Conservation (phyloP, 2,113 vertebrate species). For the Oryzias celebensis region DNA sequence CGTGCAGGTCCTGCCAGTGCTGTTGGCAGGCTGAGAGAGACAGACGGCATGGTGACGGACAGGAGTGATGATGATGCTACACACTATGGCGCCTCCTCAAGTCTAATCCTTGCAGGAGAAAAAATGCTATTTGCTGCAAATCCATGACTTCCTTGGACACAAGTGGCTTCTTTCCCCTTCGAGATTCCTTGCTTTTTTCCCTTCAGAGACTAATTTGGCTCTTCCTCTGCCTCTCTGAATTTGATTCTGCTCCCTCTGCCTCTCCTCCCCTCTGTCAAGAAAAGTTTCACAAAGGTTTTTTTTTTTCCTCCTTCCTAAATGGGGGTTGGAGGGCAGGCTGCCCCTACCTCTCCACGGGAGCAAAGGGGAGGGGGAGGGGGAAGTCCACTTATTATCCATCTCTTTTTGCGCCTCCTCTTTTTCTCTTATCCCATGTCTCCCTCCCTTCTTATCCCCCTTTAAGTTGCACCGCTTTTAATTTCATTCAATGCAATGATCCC, state of each 20-base stretch:
- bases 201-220: slow-evolving; percentile 29
- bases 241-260: slow-evolving; percentile 55
- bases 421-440: slow-evolving; percentile 57
- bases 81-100: slow-evolving; percentile 39
- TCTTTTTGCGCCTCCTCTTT: slow-evolving; percentile 69
- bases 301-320: slow-evolving; percentile 2
- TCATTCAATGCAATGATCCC: slow-evolving; percentile 74
- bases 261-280: slow-evolving; percentile 60
- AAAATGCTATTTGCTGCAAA: slow-evolving; percentile 36
- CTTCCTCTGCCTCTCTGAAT: slow-evolving; percentile 39
- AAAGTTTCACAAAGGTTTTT: slow-evolving; percentile 77
- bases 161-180: slow-evolving; percentile 24
- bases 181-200: slow-evolving; percentile 7
- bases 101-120: slow-evolving; percentile 54
- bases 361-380: slow-evolving; percentile 75
- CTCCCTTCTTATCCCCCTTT: slow-evolving; percentile 60
- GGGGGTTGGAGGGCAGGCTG: slow-evolving; percentile 52
- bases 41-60: slow-evolving; percentile 76
- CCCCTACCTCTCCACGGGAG: slow-evolving; percentile 74
- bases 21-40: slow-evolving; percentile 74
- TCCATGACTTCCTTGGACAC: slow-evolving; percentile 63
- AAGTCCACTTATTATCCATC: slow-evolving; percentile 77
- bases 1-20: slow-evolving; percentile 75
- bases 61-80: slow-evolving; percentile 47
- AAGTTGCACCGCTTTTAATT: slow-evolving; percentile 76